These are phyloP conservation scores for Neomicropteryx cornuta DNA, from an alignment of 1,140 invertebrate species.

Conservation along the genomic window DNA sequence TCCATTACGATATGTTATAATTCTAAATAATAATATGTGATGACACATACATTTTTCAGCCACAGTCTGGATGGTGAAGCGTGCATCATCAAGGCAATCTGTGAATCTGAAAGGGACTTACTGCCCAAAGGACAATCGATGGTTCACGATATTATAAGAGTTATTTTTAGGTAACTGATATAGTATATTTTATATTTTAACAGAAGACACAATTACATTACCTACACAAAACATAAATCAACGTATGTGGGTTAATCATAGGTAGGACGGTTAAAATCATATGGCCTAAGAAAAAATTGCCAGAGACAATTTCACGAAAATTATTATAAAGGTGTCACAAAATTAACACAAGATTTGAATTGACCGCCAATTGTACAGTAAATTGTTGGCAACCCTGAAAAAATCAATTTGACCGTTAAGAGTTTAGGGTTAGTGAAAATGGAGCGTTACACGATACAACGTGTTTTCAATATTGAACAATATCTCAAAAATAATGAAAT, in stretches of 20 bases:
- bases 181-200: too few species aligned
- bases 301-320: constrained; percentile 1
- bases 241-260: neutral
- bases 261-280: constrained; percentile 5
- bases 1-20: neutral
- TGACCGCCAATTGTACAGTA: too few species aligned
- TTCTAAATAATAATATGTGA: neutral
- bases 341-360: too few species aligned
- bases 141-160: constrained; percentile 52
- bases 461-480: too few species aligned
- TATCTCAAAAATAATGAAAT: too few species aligned
- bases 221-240: neutral
- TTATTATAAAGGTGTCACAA: too few species aligned
- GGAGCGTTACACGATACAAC: too few species aligned
- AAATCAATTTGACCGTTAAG: too few species aligned
- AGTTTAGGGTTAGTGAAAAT: too few species aligned
- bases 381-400: too few species aligned
- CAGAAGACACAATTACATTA: too few species aligned
- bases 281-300: constrained; percentile 5
- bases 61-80: constrained; percentile 50
- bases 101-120: constrained; percentile 48
- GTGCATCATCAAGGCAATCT: constrained; percentile 55
- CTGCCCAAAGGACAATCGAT: constrained; percentile 47
- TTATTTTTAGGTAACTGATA: constrained; percentile 51
- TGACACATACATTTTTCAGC: constrained; percentile 25